Percentiles rank a stretch among this genome's conserved stretches.
phyloP scores from a whole-genome alignment of 2,888 invertebrate genomes.

The Laspeyria flexula region DNA sequence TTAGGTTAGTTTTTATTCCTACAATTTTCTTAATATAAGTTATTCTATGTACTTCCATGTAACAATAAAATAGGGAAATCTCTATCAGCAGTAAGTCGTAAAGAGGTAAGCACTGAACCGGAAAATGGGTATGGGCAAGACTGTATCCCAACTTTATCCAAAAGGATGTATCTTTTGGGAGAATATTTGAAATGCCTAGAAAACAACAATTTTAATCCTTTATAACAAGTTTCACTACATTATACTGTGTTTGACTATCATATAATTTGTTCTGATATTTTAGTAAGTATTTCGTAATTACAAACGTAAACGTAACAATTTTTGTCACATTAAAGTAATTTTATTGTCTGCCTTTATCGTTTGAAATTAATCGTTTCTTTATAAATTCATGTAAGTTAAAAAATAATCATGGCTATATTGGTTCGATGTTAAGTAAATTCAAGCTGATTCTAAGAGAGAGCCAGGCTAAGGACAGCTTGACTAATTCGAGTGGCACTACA shows the following conservation, averaged over 20 bases:
- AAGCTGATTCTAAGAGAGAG: slow-evolving; percentile 55
- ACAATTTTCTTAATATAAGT: slow-evolving; percentile 18
- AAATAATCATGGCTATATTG: slow-evolving; percentile 53
- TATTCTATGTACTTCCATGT: slow-evolving; percentile 32
- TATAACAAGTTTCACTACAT: slow-evolving; percentile 4
- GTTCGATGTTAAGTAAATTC: slow-evolving; percentile 48
- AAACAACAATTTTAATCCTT: slow-evolving; percentile 41
- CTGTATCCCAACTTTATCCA: slow-evolving; percentile 48
- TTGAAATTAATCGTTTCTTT: no score
- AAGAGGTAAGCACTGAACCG: slow-evolving; percentile 51
- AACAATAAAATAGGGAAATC: slow-evolving; percentile 46
- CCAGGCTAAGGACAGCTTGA: slow-evolving; percentile 52
- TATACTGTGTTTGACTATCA: neutral
- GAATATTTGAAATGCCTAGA: slow-evolving; percentile 45
- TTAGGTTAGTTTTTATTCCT: slow-evolving; percentile 6
- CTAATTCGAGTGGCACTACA: slow-evolving; percentile 73
- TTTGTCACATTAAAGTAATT: no score
- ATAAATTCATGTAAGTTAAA: no score
- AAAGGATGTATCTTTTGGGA: slow-evolving; percentile 44
- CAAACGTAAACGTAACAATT: no score
- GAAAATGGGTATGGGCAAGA: slow-evolving; percentile 49
- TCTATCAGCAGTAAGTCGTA: slow-evolving; percentile 45
- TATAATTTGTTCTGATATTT: neutral
- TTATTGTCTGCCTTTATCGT: no score
- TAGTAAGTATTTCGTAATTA: no score